phyloP scores from a whole-genome alignment of 2,113 vertebrate genomes.

The Panthera tigris region DNA sequence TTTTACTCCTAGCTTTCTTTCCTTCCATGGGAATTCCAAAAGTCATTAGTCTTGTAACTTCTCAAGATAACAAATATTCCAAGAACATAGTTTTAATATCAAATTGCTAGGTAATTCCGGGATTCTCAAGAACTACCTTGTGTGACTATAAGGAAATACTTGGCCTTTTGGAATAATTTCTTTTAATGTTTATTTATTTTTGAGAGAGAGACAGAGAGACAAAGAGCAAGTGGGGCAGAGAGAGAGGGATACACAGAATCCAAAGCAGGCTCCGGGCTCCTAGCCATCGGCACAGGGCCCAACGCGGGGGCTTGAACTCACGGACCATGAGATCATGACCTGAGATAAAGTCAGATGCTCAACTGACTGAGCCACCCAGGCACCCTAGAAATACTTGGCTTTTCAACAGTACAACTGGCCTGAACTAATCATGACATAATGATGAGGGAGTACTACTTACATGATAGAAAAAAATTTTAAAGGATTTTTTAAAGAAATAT shows the following conservation, averaged over 20 bases:
- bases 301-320: too few species aligned
- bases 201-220: too few species aligned
- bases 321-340: too few species aligned
- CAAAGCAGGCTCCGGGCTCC: too few species aligned
- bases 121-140: not conserved
- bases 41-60: not conserved
- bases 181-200: too few species aligned
- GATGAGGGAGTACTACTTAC: not conserved
- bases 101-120: not conserved
- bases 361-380: too few species aligned
- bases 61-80: not conserved
- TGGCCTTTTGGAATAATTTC: not conserved
- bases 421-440: not conserved
- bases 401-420: not conserved
- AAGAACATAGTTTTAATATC: not conserved
- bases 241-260: too few species aligned
- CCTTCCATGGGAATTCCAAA: not conserved
- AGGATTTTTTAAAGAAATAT: not conserved
- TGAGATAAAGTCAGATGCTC: too few species aligned
- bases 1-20: slow-evolving; percentile 15
- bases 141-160: not conserved
- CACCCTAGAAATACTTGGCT: not conserved
- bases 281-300: too few species aligned
- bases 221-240: too few species aligned
- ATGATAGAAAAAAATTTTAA: not conserved